phyloP scores from a whole-genome alignment of 2,797 vertebrate species.

The Staurois parvus region DNA sequence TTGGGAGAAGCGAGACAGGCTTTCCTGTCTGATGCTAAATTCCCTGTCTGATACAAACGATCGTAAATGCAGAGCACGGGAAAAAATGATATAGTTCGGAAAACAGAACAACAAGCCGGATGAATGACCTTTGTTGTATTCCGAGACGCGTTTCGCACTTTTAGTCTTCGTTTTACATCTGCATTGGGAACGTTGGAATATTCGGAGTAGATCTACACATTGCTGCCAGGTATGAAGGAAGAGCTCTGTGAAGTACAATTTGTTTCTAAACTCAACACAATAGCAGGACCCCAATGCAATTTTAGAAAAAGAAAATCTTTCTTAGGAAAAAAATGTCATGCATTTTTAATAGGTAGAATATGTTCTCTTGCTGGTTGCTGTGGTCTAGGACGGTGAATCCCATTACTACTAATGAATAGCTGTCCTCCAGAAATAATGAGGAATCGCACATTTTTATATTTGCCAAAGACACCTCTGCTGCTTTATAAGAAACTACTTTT shows the following conservation, averaged over 20 bases:
- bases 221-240: not conserved
- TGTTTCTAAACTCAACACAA: not conserved
- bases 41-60: slow-evolving; percentile 29
- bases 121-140: not conserved
- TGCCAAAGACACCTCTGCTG: no score
- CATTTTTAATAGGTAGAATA: not conserved
- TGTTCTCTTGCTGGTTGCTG: not conserved
- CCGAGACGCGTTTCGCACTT: not conserved
- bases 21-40: slow-evolving; percentile 38
- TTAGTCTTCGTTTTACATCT: not conserved
- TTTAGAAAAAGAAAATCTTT: not conserved
- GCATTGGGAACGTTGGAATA: not conserved
- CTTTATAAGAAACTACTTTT: no score
- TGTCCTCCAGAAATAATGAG: no score
- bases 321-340: not conserved
- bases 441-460: no score
- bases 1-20: slow-evolving; percentile 22
- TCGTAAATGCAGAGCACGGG: not conserved
- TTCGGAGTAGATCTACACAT: not conserved
- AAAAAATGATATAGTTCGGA: not conserved
- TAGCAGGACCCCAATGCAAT: not conserved
- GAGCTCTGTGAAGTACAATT: not conserved
- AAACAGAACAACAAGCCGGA: not conserved
- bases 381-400: not conserved
- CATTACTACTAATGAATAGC: not conserved